These are phyloP conservation scores for Cheirogaleus major DNA, from an alignment of 2,797 vertebrate genomes.

Conservation along the genomic window DNA sequence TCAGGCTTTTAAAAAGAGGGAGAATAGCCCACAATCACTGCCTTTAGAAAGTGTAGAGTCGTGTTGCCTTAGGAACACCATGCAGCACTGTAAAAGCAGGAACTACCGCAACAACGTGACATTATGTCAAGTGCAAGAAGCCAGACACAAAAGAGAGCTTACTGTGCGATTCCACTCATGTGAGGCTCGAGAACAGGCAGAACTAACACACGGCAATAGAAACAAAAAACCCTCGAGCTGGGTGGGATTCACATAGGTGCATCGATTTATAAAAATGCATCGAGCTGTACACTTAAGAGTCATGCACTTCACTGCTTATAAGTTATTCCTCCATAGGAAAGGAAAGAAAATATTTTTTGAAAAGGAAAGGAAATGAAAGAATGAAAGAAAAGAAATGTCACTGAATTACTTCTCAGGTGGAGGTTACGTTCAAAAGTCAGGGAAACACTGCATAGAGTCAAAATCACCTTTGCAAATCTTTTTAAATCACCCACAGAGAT, in stretches of 20 bases:
- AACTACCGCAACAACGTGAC: accelerated
- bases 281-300: not conserved
- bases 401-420: not conserved
- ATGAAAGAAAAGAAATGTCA: not conserved
- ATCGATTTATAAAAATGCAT: not conserved
- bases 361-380: not conserved
- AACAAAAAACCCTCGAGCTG: not conserved
- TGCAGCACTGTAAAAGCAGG: not conserved
- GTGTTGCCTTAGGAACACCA: not conserved
- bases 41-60: not conserved
- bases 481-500: not conserved
- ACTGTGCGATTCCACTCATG: not conserved
- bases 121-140: accelerated
- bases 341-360: not conserved
- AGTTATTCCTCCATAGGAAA: not conserved
- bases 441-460: not conserved
- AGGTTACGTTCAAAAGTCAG: not conserved
- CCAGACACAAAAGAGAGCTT: not conserved
- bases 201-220: accelerated
- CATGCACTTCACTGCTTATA: not conserved
- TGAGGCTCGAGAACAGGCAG: not conserved
- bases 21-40: not conserved
- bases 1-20: not conserved
- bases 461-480: not conserved
- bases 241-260: not conserved